These are phyloP conservation scores for Lacanobia wlatinum DNA, from an alignment of 2,888 invertebrate genomes.

Conservation along the genomic window DNA sequence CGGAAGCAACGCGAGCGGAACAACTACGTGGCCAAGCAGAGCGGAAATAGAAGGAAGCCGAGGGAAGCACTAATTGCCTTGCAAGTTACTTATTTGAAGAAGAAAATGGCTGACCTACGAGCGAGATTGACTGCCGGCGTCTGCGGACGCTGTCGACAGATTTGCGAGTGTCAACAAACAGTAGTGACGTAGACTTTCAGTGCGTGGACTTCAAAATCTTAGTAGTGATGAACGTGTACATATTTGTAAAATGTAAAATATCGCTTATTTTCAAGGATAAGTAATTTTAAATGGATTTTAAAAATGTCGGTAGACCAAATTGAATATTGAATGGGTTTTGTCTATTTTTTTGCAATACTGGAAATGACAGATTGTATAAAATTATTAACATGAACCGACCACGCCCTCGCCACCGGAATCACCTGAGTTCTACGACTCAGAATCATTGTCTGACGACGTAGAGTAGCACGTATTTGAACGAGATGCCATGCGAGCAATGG, in stretches of 20 bases:
- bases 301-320: neutral
- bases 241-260: neutral
- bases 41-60: conserved; percentile 96
- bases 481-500: conserved; percentile 92
- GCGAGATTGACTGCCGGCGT: conserved; percentile 92
- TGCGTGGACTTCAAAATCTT: neutral
- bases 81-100: conserved; percentile 96
- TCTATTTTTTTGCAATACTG: neutral
- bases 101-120: conserved; percentile 95
- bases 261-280: neutral
- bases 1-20: conserved; percentile 97
- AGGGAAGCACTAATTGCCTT: conserved; percentile 98
- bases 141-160: conserved; percentile 72
- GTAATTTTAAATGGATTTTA: neutral
- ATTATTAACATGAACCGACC: conserved; percentile 14
- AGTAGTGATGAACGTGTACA: neutral
- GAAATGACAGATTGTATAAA: neutral
- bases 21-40: conserved; percentile 98
- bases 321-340: neutral
- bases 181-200: conserved; percentile 84
- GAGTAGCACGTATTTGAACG: conserved; percentile 94
- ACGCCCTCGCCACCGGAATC: conserved; percentile 86
- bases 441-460: conserved; percentile 82
- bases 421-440: conserved; percentile 58
- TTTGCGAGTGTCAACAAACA: conserved; percentile 10